Evolutionary conservation across 2,797 vertebrate species (phyloP).

Genomic region (Erpetoichthys calabaricus): DNA sequence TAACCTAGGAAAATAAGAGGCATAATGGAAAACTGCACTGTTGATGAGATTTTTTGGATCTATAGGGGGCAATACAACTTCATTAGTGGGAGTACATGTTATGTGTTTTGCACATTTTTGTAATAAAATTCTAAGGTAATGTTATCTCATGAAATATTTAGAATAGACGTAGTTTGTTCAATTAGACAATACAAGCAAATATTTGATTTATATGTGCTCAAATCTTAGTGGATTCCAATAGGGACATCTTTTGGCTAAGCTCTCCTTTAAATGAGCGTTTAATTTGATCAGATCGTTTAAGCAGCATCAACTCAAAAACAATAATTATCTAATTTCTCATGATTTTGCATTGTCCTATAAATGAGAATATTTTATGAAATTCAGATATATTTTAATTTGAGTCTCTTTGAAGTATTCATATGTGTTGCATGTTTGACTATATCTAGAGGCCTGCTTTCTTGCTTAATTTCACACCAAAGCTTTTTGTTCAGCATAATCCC

Average conservation of each 20-base stretch:
- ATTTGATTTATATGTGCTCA: background rate
- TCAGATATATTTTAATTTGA: too few relatives aligned
- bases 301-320: background rate
- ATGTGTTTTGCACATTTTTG: constrained; percentile 1
- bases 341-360: background rate
- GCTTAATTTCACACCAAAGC: too few relatives aligned
- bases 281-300: background rate
- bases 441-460: too few relatives aligned
- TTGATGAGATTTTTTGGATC: constrained; percentile 24
- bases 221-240: background rate
- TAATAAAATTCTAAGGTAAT: constrained; percentile 5
- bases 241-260: background rate
- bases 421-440: too few relatives aligned
- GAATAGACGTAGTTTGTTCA: background rate
- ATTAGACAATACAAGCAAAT: background rate
- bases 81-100: constrained; percentile 22
- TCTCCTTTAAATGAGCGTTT: background rate
- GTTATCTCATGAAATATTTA: background rate
- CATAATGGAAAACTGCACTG: background rate
- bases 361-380: too few relatives aligned
- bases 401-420: too few relatives aligned
- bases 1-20: too few relatives aligned
- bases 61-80: constrained; percentile 50
- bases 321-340: background rate
- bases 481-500: background rate